Evolutionary conservation across 2,797 vertebrate genomes (phyloP).

Genomic region (Erethizon dorsatum): DNA sequence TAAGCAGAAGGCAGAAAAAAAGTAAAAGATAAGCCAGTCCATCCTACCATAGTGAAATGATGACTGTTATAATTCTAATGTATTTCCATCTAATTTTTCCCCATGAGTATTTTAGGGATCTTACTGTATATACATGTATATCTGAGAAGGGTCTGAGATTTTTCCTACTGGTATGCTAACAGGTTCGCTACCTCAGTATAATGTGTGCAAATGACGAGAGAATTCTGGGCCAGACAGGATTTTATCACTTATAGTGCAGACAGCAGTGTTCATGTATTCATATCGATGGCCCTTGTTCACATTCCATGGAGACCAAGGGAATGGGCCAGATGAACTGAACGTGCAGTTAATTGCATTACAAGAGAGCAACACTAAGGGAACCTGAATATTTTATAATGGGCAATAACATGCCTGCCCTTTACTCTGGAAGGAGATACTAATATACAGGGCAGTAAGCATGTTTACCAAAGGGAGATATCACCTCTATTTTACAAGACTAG

Average conservation of each 20-base stretch:
- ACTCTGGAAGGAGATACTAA: background rate
- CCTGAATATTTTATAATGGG: conserved; percentile 15
- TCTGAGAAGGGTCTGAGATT: background rate
- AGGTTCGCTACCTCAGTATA: background rate
- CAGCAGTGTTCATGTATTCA: background rate
- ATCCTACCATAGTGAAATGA: background rate
- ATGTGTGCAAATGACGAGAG: background rate
- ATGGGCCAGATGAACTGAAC: background rate
- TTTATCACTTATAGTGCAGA: background rate
- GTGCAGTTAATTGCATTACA: background rate
- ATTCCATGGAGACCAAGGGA: background rate
- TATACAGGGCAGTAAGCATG: background rate
- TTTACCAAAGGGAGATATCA: background rate
- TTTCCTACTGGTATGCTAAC: background rate
- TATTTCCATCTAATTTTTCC: conserved; percentile 2
- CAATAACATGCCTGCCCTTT: background rate
- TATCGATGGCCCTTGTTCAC: background rate
- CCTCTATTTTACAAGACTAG: background rate
- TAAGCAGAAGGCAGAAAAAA: background rate
- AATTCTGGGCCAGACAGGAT: background rate
- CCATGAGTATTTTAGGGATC: background rate
- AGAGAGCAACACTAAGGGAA: background rate
- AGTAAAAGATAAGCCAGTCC: background rate
- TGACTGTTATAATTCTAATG: background rate
- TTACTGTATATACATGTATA: background rate